These are phyloP conservation scores for Chromobotia macracanthus DNA, from an alignment of 2,797 vertebrate genomes.

Conservation along the genomic window DNA sequence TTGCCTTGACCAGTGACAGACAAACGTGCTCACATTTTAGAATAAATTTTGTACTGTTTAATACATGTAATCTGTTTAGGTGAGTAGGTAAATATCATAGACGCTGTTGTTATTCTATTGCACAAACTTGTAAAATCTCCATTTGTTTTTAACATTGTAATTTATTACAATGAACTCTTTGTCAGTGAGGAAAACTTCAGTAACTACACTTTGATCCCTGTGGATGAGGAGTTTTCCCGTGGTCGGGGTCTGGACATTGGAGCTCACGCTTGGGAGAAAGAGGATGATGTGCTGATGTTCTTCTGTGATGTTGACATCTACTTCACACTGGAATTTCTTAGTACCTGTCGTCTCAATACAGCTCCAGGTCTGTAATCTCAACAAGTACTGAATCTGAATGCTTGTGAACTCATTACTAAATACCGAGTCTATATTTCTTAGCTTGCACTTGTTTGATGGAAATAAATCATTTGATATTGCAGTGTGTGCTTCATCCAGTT, in stretches of 20 bases:
- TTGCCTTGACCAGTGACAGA: neutral
- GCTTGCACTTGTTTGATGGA: too few species aligned
- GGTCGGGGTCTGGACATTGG: conserved; percentile 94
- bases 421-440: too few species aligned
- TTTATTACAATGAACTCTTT: conserved; percentile 7
- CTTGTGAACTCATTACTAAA: too few species aligned
- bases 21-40: neutral
- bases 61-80: neutral
- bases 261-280: conserved; percentile 90
- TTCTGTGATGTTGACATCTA: conserved; percentile 98
- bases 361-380: conserved; percentile 82
- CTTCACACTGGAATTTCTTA: conserved; percentile 92
- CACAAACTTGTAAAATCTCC: neutral
- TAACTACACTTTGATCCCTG: conserved; percentile 92
- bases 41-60: too few species aligned
- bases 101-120: neutral
- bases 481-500: too few species aligned
- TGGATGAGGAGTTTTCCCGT: conserved; percentile 96
- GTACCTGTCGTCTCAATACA: conserved; percentile 90
- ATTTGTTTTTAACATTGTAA: neutral
- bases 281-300: conserved; percentile 94
- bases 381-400: neutral
- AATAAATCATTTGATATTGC: too few species aligned
- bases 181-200: conserved; percentile 89
- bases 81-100: neutral